These are phyloP conservation scores for Fukomys damarensis DNA, from an alignment of 2,113 vertebrate genomes.

Conservation along the genomic window DNA sequence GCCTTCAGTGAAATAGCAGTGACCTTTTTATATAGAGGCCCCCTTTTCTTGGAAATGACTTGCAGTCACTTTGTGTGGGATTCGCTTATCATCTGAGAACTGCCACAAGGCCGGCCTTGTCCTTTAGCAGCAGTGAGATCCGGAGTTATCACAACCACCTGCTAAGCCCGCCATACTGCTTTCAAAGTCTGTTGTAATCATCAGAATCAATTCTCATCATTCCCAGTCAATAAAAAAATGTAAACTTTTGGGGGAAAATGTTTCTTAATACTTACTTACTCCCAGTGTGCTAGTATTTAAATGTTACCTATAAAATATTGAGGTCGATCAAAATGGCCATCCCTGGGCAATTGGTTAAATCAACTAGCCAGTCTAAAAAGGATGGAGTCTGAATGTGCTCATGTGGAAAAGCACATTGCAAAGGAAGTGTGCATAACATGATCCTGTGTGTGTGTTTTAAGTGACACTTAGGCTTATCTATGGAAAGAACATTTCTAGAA, in stretches of 20 bases:
- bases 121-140: neutral
- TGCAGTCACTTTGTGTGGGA: neutral
- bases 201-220: neutral
- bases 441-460: neutral
- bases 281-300: neutral
- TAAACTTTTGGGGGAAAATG: neutral
- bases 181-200: neutral
- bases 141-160: neutral
- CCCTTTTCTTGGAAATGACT: neutral
- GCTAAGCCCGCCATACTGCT: neutral
- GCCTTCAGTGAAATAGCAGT: neutral
- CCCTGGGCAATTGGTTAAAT: neutral
- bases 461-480: neutral
- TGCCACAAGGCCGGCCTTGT: neutral
- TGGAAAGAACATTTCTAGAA: neutral
- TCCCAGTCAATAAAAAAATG: neutral
- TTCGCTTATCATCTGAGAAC: neutral
- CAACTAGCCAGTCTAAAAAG: neutral
- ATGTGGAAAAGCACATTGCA: neutral
- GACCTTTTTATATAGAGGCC: neutral
- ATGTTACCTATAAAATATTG: neutral
- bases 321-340: neutral
- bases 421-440: neutral
- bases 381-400: neutral
- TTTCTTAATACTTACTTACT: neutral